A percentile compares a stretch with the other conserved stretches of the same genome.
phyloP scores from a whole-genome alignment of 1,140 invertebrate species.

The Bombus huntii region DNA sequence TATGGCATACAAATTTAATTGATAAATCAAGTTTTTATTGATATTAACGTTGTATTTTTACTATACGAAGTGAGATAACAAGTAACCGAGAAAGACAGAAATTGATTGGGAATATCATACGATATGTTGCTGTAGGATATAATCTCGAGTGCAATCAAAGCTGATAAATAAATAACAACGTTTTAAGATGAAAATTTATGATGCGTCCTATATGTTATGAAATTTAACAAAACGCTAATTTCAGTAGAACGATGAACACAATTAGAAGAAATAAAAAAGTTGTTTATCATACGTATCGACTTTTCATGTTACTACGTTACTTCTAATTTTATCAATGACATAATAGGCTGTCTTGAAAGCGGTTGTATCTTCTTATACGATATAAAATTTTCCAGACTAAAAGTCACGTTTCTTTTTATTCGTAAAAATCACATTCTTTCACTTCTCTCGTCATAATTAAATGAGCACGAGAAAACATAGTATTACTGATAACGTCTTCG shows the following conservation, averaged over 20 bases:
- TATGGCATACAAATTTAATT: not conserved
- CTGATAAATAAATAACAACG: no score
- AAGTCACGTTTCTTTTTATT: not conserved
- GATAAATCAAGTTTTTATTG: not conserved
- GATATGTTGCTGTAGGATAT: no score
- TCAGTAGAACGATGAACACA: not conserved
- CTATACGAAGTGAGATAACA: not conserved
- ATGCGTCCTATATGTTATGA: no score
- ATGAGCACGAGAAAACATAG: not conserved
- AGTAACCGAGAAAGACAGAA: no score
- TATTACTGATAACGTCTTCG: not conserved
- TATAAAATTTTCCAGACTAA: no score
- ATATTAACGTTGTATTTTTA: not conserved
- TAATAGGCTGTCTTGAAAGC: not conserved
- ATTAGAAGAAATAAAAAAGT: not conserved
- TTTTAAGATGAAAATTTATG: no score
- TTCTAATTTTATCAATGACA: slow-evolving; percentile 12
- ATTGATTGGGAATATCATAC: no score
- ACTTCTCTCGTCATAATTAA: not conserved
- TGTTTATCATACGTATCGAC: not conserved
- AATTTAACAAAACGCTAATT: no score
- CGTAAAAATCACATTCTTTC: not conserved
- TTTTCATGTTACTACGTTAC: not conserved
- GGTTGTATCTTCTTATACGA: not conserved
- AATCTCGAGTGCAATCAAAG: no score